A percentile compares a stretch with the other conserved stretches of the same genome.
Conservation (phyloP, 2,888 invertebrate genomes). For the Antheraea assamensis region DNA sequence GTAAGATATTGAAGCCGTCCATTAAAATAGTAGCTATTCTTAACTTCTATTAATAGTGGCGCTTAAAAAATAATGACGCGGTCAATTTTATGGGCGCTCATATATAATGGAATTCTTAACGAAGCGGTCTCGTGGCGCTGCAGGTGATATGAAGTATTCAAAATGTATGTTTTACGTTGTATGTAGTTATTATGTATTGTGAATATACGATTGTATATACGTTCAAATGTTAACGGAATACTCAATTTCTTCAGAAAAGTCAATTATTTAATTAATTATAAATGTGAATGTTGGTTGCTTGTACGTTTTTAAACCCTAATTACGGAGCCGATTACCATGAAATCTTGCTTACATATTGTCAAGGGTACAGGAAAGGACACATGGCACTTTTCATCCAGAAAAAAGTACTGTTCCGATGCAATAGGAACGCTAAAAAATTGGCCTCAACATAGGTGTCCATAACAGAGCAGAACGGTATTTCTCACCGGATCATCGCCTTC, state of each 20-base stretch:
- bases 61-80: slow-evolving; percentile 25
- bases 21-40: slow-evolving; percentile 21
- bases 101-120: slow-evolving; percentile 29
- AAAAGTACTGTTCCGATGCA: too few species aligned
- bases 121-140: slow-evolving; percentile 21
- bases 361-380: too few species aligned
- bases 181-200: slow-evolving; percentile 6
- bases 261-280: background rate
- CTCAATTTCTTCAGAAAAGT: background rate
- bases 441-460: too few species aligned
- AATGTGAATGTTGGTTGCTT: too few species aligned
- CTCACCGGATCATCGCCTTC: too few species aligned
- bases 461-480: too few species aligned
- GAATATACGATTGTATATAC: background rate
- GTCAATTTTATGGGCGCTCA: slow-evolving; percentile 29
- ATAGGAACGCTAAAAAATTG: too few species aligned
- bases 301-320: too few species aligned
- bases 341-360: too few species aligned
- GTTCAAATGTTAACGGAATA: background rate
- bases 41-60: slow-evolving; percentile 18
- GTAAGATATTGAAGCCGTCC: slow-evolving; percentile 13
- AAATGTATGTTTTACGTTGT: slow-evolving; percentile 28
- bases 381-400: too few species aligned
- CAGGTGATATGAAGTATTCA: slow-evolving; percentile 17
- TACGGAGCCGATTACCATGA: too few species aligned